These are phyloP conservation scores for Notolepis coatsorum DNA, from an alignment of 2,797 vertebrate genomes.

Conservation along the genomic window DNA sequence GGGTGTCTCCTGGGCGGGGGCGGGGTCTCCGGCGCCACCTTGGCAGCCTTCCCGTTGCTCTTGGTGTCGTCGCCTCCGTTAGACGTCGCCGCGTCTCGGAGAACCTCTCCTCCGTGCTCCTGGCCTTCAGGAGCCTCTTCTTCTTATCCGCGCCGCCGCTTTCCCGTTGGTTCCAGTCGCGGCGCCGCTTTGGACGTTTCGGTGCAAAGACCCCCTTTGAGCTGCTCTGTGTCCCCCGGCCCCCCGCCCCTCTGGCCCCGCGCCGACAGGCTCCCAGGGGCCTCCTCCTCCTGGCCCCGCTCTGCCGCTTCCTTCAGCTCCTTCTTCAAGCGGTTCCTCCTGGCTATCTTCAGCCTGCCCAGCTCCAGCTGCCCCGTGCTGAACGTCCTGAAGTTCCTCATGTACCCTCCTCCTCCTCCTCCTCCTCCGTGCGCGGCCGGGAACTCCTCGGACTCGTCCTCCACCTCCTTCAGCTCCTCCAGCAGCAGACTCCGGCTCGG, in stretches of 20 bases:
- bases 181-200: neutral
- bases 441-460: constrained; percentile 75
- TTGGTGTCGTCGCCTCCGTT: neutral
- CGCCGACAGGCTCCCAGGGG: constrained; percentile 21
- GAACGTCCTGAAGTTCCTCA: constrained; percentile 89
- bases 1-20: constrained; percentile 66
- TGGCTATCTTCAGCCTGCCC: constrained; percentile 77
- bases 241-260: neutral
- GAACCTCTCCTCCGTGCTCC: constrained; percentile 68
- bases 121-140: constrained; percentile 65
- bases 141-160: constrained; percentile 26
- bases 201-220: neutral
- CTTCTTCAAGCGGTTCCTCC: constrained; percentile 48
- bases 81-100: neutral
- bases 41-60: constrained; percentile 43
- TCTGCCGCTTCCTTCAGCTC: constrained; percentile 39
- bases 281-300: too few species aligned
- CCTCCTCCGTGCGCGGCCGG: constrained; percentile 61
- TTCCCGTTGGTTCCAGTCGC: constrained; percentile 16
- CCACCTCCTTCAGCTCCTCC: constrained; percentile 83
- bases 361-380: constrained; percentile 94
- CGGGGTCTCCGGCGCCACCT: constrained; percentile 25
- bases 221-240: constrained; percentile 13
- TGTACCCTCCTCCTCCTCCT: constrained; percentile 79
- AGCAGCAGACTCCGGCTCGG: too few species aligned